Conservation (phyloP, 2,888 invertebrate species). For the Lypha dubia region DNA sequence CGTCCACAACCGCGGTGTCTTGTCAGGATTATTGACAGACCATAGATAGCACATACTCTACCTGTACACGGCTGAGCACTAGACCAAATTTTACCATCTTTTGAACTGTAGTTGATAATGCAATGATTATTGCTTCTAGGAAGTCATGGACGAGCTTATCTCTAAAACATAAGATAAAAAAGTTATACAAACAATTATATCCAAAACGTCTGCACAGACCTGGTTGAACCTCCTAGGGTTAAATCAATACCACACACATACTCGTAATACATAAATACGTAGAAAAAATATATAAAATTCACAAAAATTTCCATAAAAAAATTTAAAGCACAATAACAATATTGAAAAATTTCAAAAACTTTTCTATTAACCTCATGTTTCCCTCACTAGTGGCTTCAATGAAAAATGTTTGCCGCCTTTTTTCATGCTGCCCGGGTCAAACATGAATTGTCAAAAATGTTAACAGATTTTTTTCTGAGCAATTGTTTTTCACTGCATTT, state of each 20-base stretch:
- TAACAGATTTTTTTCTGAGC: slow-evolving; percentile 63
- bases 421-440: slow-evolving; percentile 71
- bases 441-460: slow-evolving; percentile 75
- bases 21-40: too few species aligned
- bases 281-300: neutral
- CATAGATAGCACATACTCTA: too few species aligned
- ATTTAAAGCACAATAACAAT: slow-evolving; percentile 35
- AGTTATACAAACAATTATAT: too few species aligned
- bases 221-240: too few species aligned
- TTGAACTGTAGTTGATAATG: too few species aligned
- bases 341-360: slow-evolving; percentile 77
- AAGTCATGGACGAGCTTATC: too few species aligned
- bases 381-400: slow-evolving; percentile 56
- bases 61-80: too few species aligned
- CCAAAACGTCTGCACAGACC: too few species aligned
- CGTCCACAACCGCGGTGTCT: too few species aligned
- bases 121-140: too few species aligned
- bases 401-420: slow-evolving; percentile 52
- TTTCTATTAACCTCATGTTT: slow-evolving; percentile 79
- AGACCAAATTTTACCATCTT: too few species aligned
- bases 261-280: neutral
- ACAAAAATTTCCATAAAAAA: slow-evolving; percentile 5
- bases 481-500: slow-evolving; percentile 10
- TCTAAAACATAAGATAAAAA: too few species aligned
- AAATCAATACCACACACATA: slow-evolving; percentile 46